phyloP scores from a whole-genome alignment of 2,797 vertebrate species.

The Etheostoma nigrum region DNA sequence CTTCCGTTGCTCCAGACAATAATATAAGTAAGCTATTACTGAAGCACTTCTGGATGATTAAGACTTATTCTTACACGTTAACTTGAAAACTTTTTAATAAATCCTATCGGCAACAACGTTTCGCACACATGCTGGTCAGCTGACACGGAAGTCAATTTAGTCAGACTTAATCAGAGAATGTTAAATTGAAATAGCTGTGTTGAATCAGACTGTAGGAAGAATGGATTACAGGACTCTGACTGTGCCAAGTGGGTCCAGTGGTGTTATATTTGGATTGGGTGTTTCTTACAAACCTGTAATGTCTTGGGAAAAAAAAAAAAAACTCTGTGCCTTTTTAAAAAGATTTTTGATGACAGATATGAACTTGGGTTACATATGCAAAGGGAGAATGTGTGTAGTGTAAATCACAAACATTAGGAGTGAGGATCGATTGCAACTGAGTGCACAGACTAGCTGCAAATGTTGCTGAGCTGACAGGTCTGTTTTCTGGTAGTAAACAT shows the following conservation, averaged over 20 bases:
- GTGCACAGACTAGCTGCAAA: background rate
- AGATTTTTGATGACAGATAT: background rate
- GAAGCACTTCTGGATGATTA: background rate
- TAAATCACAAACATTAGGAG: background rate
- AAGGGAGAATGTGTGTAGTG: background rate
- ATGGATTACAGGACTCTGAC: conserved; percentile 41
- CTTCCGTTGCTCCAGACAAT: too few species aligned
- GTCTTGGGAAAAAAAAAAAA: too few species aligned
- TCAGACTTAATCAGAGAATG: conserved; percentile 53
- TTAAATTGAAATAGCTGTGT: conserved; percentile 62
- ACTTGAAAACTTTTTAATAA: background rate
- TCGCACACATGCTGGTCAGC: background rate
- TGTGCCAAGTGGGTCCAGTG: conserved; percentile 9
- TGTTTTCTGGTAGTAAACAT: background rate
- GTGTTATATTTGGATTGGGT: conserved; percentile 9
- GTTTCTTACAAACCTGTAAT: background rate
- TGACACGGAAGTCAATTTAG: conserved; percentile 15
- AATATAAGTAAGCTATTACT: too few species aligned
- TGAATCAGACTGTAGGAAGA: conserved; percentile 56
- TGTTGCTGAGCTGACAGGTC: conserved; percentile 4
- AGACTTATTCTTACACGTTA: background rate
- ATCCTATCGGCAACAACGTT: background rate
- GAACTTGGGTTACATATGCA: background rate
- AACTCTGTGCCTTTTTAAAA: background rate
- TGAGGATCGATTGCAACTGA: background rate